A percentile compares a stretch with the other conserved stretches of the same genome.
Conservation (phyloP, 2,113 vertebrate species). For the Malurus melanocephalus region DNA sequence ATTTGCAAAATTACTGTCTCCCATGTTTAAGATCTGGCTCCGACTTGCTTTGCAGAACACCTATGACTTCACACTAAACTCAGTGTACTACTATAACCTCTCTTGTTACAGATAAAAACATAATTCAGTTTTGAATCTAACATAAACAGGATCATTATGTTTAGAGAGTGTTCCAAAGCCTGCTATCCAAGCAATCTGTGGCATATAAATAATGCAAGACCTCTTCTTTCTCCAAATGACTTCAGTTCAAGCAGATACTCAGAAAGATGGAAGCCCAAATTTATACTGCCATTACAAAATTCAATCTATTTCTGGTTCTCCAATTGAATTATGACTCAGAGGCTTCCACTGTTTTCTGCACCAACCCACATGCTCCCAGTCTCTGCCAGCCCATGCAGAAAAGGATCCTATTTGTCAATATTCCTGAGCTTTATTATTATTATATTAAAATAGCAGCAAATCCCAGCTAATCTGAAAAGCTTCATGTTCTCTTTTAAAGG, state of each 20-base stretch:
- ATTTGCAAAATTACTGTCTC: background rate
- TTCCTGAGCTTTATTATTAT: background rate
- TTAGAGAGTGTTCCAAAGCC: constrained; percentile 65
- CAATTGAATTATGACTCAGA: constrained; percentile 78
- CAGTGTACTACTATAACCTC: background rate
- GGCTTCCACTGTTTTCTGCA: constrained; percentile 65
- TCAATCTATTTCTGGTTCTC: constrained; percentile 79
- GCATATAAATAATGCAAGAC: constrained; percentile 88
- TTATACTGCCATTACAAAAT: constrained; percentile 69
- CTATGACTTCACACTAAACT: background rate
- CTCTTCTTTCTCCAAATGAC: constrained; percentile 65
- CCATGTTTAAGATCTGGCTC: background rate
- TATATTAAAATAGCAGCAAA: constrained; percentile 24
- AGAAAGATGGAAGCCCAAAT: constrained; percentile 58
- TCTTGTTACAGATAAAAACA: constrained; percentile 55
- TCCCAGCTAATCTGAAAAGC: constrained; percentile 34
- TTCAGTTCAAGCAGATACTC: constrained; percentile 70
- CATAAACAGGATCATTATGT: constrained; percentile 68
- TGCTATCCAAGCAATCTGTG: constrained; percentile 78
- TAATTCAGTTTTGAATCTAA: constrained; percentile 62
- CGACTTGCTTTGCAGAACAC: constrained; percentile 4
- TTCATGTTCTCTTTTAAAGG: constrained; percentile 26
- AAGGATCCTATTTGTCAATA: constrained; percentile 4
- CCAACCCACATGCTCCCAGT: background rate
- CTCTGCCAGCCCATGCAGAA: background rate